Conservation (phyloP, 2,888 invertebrate species). For the Agonopterix subpropinquella region DNA sequence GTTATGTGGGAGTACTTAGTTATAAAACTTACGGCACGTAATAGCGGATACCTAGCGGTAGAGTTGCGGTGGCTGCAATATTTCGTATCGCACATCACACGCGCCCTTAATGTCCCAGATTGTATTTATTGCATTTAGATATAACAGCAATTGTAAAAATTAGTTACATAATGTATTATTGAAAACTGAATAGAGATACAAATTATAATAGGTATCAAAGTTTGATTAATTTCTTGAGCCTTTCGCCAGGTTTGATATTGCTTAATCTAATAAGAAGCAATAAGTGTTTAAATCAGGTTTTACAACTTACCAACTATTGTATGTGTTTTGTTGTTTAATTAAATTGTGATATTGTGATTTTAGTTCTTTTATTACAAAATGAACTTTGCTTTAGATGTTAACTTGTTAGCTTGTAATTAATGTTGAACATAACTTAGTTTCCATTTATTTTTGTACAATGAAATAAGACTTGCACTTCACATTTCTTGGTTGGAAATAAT, state of each 20-base stretch:
- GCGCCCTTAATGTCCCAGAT: conserved; percentile 24
- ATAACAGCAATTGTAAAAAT: conserved; percentile 62
- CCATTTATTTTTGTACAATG: conserved; percentile 65
- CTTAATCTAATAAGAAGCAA: conserved; percentile 26
- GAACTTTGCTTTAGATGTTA: conserved; percentile 40
- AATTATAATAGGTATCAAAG: conserved; percentile 37
- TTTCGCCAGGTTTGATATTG: not conserved
- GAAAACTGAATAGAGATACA: conserved; percentile 32
- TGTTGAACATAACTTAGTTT: conserved; percentile 49
- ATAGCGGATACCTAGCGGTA: too few species aligned
- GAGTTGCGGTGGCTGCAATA: too few species aligned
- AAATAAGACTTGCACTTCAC: conserved; percentile 52
- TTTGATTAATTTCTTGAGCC: conserved; percentile 30
- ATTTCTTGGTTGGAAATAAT: conserved; percentile 50
- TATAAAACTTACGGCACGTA: too few species aligned
- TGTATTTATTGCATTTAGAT: conserved; percentile 74
- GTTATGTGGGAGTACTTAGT: too few species aligned
- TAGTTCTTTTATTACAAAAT: conserved; percentile 51
- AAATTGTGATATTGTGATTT: conserved; percentile 66
- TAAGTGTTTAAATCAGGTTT: too few species aligned
- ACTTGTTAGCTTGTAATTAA: conserved; percentile 47
- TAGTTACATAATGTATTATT: conserved; percentile 39
- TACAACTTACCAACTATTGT: conserved; percentile 9
- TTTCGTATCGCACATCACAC: too few species aligned
- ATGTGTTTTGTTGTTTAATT: conserved; percentile 60